Percentiles rank a stretch among this genome's conserved stretches.
These are phyloP conservation scores for Busseola fusca DNA, from an alignment of 2,888 invertebrate genomes.

Conservation along the genomic window DNA sequence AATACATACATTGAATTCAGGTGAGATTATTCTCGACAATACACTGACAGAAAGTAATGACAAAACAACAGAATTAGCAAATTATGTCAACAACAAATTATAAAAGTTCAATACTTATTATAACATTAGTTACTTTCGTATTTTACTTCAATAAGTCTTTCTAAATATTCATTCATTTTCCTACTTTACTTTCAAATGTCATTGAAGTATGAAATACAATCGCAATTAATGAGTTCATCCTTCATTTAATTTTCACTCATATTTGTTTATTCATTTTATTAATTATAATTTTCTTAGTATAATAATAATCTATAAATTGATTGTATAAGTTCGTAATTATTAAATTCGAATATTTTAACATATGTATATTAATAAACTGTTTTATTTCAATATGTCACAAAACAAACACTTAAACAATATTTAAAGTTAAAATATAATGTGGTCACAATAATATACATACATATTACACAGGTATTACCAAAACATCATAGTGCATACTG, in stretches of 20 bases:
- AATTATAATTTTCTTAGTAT: constrained; percentile 89
- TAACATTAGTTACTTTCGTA: constrained; percentile 88
- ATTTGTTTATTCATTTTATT: constrained; percentile 89
- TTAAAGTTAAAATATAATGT: constrained; percentile 79
- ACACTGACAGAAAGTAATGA: constrained; percentile 58
- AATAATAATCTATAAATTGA: constrained; percentile 89
- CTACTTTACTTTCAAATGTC: constrained; percentile 88
- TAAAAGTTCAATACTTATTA: constrained; percentile 84
- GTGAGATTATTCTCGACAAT: constrained; percentile 58
- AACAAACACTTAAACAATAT: constrained; percentile 79
- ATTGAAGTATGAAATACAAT: constrained; percentile 88
- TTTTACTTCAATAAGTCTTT: constrained; percentile 89
- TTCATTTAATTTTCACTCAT: constrained; percentile 86
- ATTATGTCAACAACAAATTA: constrained; percentile 74
- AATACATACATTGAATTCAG: constrained; percentile 57
- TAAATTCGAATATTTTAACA: constrained; percentile 90
- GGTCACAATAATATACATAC: constrained; percentile 75
- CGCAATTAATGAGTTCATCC: constrained; percentile 86
- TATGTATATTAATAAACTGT: constrained; percentile 89
- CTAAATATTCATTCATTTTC: constrained; percentile 88
- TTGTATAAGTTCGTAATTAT: constrained; percentile 90
- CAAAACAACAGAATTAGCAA: constrained; percentile 61
- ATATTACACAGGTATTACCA: constrained; percentile 74
- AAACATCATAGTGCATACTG: constrained; percentile 68
- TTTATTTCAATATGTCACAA: constrained; percentile 87